phyloP scores from a whole-genome alignment of 2,797 vertebrate species.

The Periophthalmus magnuspinnatus region DNA sequence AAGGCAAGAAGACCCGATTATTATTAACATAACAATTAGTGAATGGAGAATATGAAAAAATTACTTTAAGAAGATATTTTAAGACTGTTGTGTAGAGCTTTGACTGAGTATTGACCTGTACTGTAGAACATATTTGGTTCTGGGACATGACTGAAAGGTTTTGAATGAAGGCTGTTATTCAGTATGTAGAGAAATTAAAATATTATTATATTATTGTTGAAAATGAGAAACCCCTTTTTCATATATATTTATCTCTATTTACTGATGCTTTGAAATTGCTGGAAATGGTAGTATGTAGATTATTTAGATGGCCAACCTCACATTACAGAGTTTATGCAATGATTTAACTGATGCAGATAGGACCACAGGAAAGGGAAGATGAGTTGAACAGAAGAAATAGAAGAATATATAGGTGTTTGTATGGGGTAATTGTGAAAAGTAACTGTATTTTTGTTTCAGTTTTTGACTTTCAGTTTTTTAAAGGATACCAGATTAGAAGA shows the following conservation, averaged over 20 bases:
- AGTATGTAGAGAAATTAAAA: not conserved
- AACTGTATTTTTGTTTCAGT: too few relatives aligned
- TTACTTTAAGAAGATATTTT: not conserved
- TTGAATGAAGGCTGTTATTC: constrained; percentile 10
- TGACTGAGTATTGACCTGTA: not conserved
- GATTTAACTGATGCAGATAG: not conserved
- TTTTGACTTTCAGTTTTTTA: too few relatives aligned
- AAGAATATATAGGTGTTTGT: not conserved
- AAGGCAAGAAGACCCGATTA: constrained; percentile 1
- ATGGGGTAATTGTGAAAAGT: not conserved
- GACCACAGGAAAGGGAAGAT: constrained; percentile 36
- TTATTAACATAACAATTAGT: not conserved
- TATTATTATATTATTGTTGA: not conserved
- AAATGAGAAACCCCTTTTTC: not conserved
- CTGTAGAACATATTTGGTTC: not conserved
- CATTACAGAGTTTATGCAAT: not conserved
- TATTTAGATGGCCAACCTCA: not conserved
- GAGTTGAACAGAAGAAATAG: not conserved
- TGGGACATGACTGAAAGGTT: constrained; percentile 1
- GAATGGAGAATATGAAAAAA: not conserved
- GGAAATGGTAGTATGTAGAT: constrained; percentile 3
- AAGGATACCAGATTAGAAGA: too few relatives aligned
- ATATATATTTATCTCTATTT: constrained; percentile 7
- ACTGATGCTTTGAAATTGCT: not conserved
- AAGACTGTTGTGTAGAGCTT: not conserved